Conservation (phyloP, 1,140 invertebrate genomes). For the Myzus persicae region DNA sequence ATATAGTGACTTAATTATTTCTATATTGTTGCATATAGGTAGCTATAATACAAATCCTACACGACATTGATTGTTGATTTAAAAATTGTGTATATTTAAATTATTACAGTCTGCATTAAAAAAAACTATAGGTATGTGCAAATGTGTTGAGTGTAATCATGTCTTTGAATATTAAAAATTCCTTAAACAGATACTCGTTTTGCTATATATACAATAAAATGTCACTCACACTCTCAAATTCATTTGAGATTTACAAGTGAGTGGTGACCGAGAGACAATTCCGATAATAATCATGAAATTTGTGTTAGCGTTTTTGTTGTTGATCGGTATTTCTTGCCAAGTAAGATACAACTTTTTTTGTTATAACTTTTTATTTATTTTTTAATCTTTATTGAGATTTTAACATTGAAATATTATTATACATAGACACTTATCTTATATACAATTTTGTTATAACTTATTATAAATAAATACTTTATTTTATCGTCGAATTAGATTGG, state of each 20-base stretch:
- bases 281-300: background rate
- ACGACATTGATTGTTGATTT: background rate
- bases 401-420: no score
- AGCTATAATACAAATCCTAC: background rate
- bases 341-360: background rate
- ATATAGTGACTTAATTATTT: background rate
- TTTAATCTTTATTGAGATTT: no score
- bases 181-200: background rate
- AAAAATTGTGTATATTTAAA: background rate
- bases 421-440: no score
- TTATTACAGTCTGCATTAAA: background rate
- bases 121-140: background rate
- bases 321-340: background rate
- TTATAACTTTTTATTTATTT: no score
- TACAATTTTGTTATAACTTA: background rate
- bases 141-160: background rate
- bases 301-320: background rate
- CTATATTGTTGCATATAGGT: background rate
- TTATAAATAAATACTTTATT: no score
- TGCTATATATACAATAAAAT: background rate
- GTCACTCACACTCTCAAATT: background rate
- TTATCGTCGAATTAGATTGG: background rate
- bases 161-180: constrained; percentile 4
- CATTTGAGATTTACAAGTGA: background rate
- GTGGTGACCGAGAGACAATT: background rate